Evolutionary conservation across 2,113 vertebrate species (phyloP).

Genomic region (Malurus melanocephalus): DNA sequence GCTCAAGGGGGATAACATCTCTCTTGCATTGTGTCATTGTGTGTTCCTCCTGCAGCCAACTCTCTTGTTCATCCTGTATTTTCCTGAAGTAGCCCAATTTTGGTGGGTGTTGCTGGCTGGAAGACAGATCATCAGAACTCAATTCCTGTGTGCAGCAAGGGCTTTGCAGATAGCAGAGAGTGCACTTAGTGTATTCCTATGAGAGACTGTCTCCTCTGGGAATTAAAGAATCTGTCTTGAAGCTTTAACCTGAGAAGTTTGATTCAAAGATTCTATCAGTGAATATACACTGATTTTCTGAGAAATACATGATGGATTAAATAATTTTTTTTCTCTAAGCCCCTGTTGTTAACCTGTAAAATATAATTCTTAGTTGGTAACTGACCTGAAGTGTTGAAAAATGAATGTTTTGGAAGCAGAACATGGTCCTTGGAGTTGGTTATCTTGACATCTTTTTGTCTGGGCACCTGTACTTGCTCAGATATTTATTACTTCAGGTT

Average conservation of each 20-base stretch:
- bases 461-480: background rate
- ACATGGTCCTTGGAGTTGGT: background rate
- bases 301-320: background rate
- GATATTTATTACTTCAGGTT: background rate
- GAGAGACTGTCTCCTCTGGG: background rate
- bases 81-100: background rate
- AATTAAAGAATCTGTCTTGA: background rate
- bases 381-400: background rate
- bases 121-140: background rate
- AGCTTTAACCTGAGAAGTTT: background rate
- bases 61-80: background rate
- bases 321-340: background rate
- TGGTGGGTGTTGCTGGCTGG: background rate
- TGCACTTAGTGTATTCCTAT: background rate
- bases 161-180: background rate
- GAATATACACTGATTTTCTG: background rate
- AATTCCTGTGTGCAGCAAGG: background rate
- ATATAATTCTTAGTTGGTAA: background rate
- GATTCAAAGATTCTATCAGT: background rate
- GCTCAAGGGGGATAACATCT: background rate
- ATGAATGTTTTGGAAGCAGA: background rate
- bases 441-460: background rate
- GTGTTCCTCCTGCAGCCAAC: background rate
- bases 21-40: accelerated
- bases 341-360: background rate